Evolutionary conservation across 2,888 invertebrate genomes (phyloP).

Genomic region (Lypha dubia): DNA sequence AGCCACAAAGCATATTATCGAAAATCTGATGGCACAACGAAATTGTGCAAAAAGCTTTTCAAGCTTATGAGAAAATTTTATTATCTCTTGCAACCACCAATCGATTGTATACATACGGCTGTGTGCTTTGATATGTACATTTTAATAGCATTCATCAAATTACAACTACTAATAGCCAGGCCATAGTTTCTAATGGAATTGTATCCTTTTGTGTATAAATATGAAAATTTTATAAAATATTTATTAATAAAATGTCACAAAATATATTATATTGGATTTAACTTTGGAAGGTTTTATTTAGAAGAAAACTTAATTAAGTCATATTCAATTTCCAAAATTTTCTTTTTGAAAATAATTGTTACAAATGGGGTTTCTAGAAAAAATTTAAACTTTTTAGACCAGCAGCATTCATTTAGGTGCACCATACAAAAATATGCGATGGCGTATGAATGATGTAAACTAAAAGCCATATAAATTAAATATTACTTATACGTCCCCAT

Average conservation of each 20-base stretch:
- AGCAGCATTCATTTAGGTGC: not conserved
- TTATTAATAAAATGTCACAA: not conserved
- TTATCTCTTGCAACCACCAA: too few species aligned
- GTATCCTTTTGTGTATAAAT: not conserved
- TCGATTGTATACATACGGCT: not conserved
- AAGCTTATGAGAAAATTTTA: not conserved
- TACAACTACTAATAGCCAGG: not conserved
- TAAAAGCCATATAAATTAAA: not conserved
- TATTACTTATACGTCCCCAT: not conserved
- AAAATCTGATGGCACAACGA: too few species aligned
- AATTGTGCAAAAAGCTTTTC: not conserved
- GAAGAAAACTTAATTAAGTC: not conserved
- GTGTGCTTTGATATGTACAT: not conserved
- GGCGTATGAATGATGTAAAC: not conserved
- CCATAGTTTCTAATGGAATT: not conserved
- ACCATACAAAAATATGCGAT: not conserved
- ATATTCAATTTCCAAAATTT: not conserved
- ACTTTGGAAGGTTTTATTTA: not conserved
- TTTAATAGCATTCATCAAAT: not conserved
- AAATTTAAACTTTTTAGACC: not conserved
- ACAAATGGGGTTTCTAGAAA: not conserved
- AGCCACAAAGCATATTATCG: not conserved
- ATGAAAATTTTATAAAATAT: not conserved
- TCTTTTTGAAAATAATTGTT: not conserved
- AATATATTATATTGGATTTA: not conserved